Evolutionary conservation across 1,140 invertebrate species (phyloP), one percentile per base, ranked within the genome.

Genomic region (Calycopis cecrops): DNA sequence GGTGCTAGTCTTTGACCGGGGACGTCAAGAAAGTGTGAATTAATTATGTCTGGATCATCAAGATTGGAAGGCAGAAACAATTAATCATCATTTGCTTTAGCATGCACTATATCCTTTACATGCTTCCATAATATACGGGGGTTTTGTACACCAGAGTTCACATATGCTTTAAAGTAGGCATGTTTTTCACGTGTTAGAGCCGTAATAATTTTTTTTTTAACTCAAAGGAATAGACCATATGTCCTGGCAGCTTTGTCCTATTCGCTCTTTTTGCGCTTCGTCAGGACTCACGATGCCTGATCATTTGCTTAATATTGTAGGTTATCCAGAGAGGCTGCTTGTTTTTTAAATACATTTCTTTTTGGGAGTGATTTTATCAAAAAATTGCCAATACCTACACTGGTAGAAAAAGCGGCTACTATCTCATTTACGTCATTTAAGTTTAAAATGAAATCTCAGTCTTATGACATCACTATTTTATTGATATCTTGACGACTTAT

Each of bases 291-390:
- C 54, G 54, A 3, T 28, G 11, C 12, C 17, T 56, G 44, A 56
- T 56, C 44, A 56, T 56, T 47, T 35, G 11, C 12, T 56, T 56
- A 9, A 48, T n/a, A n/a, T n/a, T n/a, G n/a, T n/a, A n/a, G n/a
- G n/a, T n/a, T n/a, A n/a, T n/a, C n/a, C n/a, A n/a, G 6, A 34
- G 53, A 28, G 35, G 16, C 4, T 55, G 53, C 17, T 11, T n/a
- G 9, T 55, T 1, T 4, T 47, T 37, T 1, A 37, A 3, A 33
- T 12, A 11, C 9, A 48, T n/a, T 9, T 9, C 34, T 48, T 37
- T 55, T 34, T 16, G 4, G 54, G 54, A 4, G 54, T 35, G 3
- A 55, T 12, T 9, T 11, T 12, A 38, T 55, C 4, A n/a, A 28
- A 33, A 55, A 35, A 49, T n/a, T 1, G 16, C 33, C 10, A 35